Conservation (phyloP, 2,888 invertebrate species). For the Lepeophtheirus nordmannii region DNA sequence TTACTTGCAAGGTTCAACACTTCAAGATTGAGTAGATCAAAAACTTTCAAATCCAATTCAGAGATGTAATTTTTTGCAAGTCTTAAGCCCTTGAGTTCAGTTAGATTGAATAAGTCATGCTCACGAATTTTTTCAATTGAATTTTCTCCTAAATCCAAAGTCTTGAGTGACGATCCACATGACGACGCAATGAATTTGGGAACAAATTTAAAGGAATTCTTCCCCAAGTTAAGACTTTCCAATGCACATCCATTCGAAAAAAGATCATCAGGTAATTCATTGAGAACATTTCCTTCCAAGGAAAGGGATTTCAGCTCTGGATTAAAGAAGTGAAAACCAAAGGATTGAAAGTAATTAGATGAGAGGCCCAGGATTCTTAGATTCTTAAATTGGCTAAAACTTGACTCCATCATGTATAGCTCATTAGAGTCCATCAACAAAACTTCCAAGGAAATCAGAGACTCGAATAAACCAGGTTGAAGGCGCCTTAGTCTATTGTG, state of each 20-base stretch:
- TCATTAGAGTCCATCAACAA: constrained; percentile 68
- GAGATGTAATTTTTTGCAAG: constrained; percentile 34
- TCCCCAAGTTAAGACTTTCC: constrained; percentile 45
- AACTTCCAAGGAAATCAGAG: constrained; percentile 66
- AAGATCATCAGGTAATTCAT: constrained; percentile 19
- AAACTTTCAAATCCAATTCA: background rate
- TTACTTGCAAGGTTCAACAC: constrained; percentile 63
- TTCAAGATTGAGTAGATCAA: constrained; percentile 15
- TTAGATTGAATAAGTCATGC: constrained; percentile 66
- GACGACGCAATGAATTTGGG: constrained; percentile 32
- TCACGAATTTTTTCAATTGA: constrained; percentile 51
- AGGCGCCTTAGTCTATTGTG: constrained; percentile 58
- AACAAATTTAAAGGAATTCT: constrained; percentile 63
- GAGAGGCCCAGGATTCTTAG: constrained; percentile 53
- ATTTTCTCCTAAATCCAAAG: constrained; percentile 81
- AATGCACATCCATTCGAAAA: constrained; percentile 26
- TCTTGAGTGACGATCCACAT: constrained; percentile 60
- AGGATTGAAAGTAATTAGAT: constrained; percentile 29
- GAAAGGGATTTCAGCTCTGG: constrained; percentile 29
- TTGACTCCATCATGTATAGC: constrained; percentile 64
- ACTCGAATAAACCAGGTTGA: constrained; percentile 64
- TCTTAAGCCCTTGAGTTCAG: constrained; percentile 56
- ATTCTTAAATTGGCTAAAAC: constrained; percentile 70
- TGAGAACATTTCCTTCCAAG: constrained; percentile 30
- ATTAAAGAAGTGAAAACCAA: background rate